Evolutionary conservation across 1,140 invertebrate genomes (phyloP).

Genomic region (Drosophila bifasciata): DNA sequence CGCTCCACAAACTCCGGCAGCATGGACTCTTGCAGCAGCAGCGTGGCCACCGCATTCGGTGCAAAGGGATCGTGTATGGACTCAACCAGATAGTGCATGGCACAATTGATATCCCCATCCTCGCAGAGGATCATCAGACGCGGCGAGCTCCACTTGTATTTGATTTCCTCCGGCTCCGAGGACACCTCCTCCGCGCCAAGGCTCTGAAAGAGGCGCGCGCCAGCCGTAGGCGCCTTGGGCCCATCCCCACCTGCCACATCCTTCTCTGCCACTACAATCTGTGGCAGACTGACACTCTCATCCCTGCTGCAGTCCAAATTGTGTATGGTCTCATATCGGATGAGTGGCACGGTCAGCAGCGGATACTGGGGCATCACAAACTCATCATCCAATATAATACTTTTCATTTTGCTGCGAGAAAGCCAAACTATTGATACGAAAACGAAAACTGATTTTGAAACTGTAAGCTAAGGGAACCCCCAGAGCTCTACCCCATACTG

Average conservation of each 20-base stretch:
- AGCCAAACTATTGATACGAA: too few species aligned
- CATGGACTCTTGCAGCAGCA: conserved; percentile 67
- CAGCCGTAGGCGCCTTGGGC: not conserved
- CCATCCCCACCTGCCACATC: not conserved
- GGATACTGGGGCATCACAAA: not conserved
- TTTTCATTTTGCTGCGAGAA: too few species aligned
- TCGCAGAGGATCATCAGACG: conserved; percentile 67
- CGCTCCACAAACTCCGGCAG: conserved; percentile 42
- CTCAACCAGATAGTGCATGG: conserved; percentile 50
- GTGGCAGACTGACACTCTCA: conserved; percentile 15
- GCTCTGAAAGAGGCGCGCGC: not conserved
- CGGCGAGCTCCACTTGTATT: conserved; percentile 40
- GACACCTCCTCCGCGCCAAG: not conserved
- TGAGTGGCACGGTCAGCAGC: conserved; percentile 21
- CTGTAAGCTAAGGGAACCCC: too few species aligned
- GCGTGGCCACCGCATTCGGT: conserved; percentile 47
- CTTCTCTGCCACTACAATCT: not conserved
- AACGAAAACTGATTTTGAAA: too few species aligned
- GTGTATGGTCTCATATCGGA: conserved; percentile 43
- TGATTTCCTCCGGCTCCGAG: conserved; percentile 10
- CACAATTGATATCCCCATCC: conserved; percentile 66
- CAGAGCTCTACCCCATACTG: too few species aligned
- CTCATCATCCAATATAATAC: not conserved
- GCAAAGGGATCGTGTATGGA: conserved; percentile 66
- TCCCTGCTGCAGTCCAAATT: conserved; percentile 24